Conservation (phyloP, 2,797 vertebrate species). For the Podarcis siculus region DNA sequence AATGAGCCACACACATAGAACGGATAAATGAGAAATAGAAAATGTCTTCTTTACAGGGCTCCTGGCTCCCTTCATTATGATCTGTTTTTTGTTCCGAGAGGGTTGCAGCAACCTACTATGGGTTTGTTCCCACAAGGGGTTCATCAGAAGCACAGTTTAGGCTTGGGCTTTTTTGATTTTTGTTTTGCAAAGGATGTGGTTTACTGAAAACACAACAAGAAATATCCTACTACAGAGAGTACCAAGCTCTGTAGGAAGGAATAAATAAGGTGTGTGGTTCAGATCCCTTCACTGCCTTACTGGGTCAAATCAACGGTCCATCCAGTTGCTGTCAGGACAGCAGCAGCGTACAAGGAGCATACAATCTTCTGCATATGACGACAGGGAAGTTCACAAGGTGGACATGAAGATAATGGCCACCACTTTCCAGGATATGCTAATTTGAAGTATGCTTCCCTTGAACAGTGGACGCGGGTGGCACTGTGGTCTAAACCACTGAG, state of each 20-base stretch:
- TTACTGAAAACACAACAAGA: neutral
- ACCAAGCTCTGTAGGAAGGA: neutral
- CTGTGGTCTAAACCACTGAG: no score
- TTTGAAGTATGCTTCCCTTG: neutral
- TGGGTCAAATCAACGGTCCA: neutral
- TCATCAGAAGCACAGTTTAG: neutral
- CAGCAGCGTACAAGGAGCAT: no score
- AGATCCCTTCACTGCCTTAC: neutral
- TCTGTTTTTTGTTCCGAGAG: accelerated
- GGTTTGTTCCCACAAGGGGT: neutral
- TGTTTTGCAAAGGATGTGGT: neutral
- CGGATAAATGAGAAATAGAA: no score
- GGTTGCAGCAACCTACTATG: no score
- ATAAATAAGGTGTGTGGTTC: neutral
- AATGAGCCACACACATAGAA: no score
- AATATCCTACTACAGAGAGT: neutral
- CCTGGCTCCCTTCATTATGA: accelerated
- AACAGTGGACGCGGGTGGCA: no score
- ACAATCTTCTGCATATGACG: no score
- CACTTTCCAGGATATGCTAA: neutral
- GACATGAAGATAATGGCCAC: neutral
- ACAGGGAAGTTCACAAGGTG: neutral
- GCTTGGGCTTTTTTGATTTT: neutral
- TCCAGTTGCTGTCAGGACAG: no score
- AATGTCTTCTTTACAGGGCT: neutral